Percentiles rank a stretch among this genome's conserved stretches.
Evolutionary conservation across 2,888 invertebrate genomes (phyloP).

Genomic region (Myopa testacea): DNA sequence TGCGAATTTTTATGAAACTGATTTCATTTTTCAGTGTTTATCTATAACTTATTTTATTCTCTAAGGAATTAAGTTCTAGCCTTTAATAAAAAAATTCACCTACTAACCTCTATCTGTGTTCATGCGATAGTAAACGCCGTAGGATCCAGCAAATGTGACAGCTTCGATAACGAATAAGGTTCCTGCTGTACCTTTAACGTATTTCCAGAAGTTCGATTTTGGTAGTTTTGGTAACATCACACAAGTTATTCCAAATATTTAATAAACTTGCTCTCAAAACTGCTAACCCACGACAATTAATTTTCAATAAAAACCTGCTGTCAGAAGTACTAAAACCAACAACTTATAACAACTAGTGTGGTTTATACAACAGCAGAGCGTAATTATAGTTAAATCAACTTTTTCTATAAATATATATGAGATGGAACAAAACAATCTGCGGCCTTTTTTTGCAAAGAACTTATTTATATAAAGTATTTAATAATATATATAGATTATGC

Average conservation of each 20-base stretch:
- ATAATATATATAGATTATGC: too few relatives aligned
- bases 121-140: constrained; percentile 76
- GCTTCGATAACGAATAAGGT: constrained; percentile 73
- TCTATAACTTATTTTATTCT: too few relatives aligned
- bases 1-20: not conserved
- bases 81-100: too few relatives aligned
- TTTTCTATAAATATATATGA: too few relatives aligned
- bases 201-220: constrained; percentile 71
- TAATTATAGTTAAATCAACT: too few relatives aligned
- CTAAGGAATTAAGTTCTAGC: too few relatives aligned
- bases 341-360: not conserved
- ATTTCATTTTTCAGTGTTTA: too few relatives aligned
- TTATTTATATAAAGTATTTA: too few relatives aligned
- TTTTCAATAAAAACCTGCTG: not conserved
- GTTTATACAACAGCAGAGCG: too few relatives aligned
- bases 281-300: not conserved
- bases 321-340: constrained; percentile 1
- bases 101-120: constrained; percentile 78
- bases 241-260: constrained; percentile 32
- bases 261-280: not conserved
- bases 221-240: constrained; percentile 77
- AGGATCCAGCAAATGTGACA: constrained; percentile 72
- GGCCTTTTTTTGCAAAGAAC: too few relatives aligned
- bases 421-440: too few relatives aligned
- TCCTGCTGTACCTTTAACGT: constrained; percentile 71